Evolutionary conservation across 2,113 vertebrate genomes (phyloP).

Genomic region (Cygnus buccinator): DNA sequence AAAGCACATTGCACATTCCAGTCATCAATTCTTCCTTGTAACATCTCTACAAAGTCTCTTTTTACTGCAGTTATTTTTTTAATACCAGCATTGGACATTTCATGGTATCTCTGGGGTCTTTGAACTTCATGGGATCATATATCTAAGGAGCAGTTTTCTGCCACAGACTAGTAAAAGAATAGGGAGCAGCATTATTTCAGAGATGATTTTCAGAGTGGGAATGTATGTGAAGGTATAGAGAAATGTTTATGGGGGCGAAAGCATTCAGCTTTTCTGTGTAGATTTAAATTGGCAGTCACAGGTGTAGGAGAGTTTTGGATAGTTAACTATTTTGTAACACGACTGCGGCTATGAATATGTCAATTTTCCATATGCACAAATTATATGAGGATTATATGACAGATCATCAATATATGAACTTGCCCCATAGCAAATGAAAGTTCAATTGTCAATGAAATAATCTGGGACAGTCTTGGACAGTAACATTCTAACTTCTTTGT

Average conservation of each 20-base stretch:
- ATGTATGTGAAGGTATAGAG: background rate
- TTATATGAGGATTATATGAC: background rate
- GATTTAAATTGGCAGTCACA: background rate
- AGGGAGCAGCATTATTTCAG: background rate
- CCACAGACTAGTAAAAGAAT: background rate
- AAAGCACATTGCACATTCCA: background rate
- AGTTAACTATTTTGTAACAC: background rate
- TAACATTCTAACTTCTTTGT: background rate
- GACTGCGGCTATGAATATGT: background rate
- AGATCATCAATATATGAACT: background rate
- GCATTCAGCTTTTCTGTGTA: background rate
- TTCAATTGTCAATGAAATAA: background rate
- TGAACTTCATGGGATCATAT: background rate
- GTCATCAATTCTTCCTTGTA: background rate
- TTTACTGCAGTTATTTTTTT: background rate
- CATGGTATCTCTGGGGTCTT: background rate
- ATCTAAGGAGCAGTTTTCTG: background rate
- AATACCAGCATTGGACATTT: background rate
- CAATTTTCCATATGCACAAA: background rate
- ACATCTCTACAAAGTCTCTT: background rate
- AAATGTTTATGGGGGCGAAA: background rate
- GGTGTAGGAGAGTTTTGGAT: background rate
- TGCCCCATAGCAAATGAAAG: background rate
- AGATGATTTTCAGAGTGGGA: background rate
- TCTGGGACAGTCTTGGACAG: background rate